Evolutionary conservation across 2,113 vertebrate species (phyloP).

Genomic region (Parotia lawesii): DNA sequence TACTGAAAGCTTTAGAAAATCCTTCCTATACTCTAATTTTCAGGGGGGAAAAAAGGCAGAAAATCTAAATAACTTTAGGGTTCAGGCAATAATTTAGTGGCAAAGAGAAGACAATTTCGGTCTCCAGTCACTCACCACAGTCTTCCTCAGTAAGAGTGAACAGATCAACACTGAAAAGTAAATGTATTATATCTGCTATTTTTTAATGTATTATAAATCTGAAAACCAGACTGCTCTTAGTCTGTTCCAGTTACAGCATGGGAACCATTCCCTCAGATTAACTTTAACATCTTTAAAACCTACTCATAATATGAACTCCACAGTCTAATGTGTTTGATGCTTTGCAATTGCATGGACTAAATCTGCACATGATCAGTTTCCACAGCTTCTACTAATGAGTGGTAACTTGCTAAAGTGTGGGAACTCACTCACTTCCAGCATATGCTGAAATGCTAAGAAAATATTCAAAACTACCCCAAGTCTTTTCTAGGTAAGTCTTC

Average conservation of each 20-base stretch:
- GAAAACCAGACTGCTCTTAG: neutral
- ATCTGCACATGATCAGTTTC: neutral
- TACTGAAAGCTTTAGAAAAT: neutral
- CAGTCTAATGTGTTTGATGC: neutral
- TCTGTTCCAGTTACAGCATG: neutral
- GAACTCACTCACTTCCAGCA: neutral
- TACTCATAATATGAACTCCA: neutral
- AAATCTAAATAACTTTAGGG: neutral
- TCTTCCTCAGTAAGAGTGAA: neutral
- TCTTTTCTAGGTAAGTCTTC: slow-evolving; percentile 39
- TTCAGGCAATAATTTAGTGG: neutral
- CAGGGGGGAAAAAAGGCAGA: neutral
- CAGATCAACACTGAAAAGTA: neutral
- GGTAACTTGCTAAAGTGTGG: neutral
- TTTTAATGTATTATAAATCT: neutral
- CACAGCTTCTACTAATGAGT: neutral
- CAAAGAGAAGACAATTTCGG: neutral
- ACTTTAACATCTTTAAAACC: neutral
- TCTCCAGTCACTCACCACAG: neutral
- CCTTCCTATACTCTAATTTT: neutral
- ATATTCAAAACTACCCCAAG: neutral
- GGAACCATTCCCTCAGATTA: neutral
- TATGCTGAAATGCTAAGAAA: slow-evolving; percentile 17
- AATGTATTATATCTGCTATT: neutral
- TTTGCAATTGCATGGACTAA: neutral